Percentiles rank a stretch among this genome's conserved stretches.
Conservation (phyloP, 2,888 invertebrate species). For the Drosophila barbarae region DNA sequence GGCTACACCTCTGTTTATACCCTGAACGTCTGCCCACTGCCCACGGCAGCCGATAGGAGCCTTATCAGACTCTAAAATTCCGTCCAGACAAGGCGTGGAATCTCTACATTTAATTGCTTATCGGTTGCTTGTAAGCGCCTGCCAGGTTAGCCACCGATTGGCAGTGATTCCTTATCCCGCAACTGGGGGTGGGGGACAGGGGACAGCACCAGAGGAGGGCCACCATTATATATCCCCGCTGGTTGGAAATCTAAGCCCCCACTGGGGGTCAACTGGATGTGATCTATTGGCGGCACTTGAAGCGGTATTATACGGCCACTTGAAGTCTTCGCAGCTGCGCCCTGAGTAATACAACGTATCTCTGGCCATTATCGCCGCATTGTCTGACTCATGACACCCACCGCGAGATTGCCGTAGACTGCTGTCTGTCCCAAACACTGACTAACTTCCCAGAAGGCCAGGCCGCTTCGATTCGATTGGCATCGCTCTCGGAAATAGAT, state of each 20-base stretch:
- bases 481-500: not conserved
- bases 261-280: not conserved
- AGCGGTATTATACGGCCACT: not conserved
- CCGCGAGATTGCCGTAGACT: not conserved
- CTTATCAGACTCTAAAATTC: not conserved
- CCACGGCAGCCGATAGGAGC: not conserved
- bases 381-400: not conserved
- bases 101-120: not conserved
- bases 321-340: not conserved
- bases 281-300: not conserved
- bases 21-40: not conserved
- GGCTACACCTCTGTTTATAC: conserved; percentile 1
- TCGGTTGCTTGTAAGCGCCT: not conserved
- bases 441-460: conserved; percentile 12
- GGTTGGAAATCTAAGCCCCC: not conserved
- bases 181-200: not conserved
- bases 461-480: not conserved
- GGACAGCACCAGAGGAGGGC: not conserved
- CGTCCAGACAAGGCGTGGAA: not conserved
- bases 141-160: not conserved
- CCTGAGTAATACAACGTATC: conserved; percentile 1
- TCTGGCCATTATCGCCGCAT: not conserved
- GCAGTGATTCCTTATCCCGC: not conserved
- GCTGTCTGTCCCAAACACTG: conserved; percentile 5
- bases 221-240: not conserved